A percentile compares a stretch with the other conserved stretches of the same genome.
phyloP scores from a whole-genome alignment of 2,113 vertebrate genomes.

The Uria lomvia region DNA sequence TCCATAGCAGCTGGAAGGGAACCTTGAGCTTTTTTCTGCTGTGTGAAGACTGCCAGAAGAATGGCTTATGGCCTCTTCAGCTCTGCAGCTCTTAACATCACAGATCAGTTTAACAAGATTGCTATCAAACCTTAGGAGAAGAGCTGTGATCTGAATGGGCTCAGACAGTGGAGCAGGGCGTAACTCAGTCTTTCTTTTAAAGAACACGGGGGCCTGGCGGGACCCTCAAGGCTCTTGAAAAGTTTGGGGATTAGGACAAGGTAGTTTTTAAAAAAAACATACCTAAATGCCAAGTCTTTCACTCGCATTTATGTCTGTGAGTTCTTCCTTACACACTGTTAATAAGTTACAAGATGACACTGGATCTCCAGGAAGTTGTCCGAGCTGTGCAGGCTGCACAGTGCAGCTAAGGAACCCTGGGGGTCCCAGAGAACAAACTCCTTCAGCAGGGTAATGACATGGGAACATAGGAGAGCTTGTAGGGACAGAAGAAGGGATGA shows the following conservation, averaged over 20 bases:
- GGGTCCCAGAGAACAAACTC: fast-evolving
- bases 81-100: background rate
- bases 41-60: background rate
- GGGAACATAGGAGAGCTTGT: background rate
- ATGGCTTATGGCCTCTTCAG: background rate
- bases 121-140: background rate
- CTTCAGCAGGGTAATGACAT: background rate
- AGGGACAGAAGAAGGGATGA: background rate
- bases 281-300: background rate
- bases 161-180: background rate
- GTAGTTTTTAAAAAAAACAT: background rate
- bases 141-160: background rate
- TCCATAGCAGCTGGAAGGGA: background rate
- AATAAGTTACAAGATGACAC: background rate
- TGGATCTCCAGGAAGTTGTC: background rate
- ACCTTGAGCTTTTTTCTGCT: background rate
- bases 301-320: background rate
- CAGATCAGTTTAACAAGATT: background rate
- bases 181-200: background rate
- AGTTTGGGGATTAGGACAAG: fast-evolving
- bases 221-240: background rate
- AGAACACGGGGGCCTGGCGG: background rate
- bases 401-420: background rate
- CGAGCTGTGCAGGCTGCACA: background rate
- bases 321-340: background rate